A percentile compares a stretch with the other conserved stretches of the same genome.
Conservation (phyloP, 1,140 invertebrate genomes). For the Hylyphantes graminicola region DNA sequence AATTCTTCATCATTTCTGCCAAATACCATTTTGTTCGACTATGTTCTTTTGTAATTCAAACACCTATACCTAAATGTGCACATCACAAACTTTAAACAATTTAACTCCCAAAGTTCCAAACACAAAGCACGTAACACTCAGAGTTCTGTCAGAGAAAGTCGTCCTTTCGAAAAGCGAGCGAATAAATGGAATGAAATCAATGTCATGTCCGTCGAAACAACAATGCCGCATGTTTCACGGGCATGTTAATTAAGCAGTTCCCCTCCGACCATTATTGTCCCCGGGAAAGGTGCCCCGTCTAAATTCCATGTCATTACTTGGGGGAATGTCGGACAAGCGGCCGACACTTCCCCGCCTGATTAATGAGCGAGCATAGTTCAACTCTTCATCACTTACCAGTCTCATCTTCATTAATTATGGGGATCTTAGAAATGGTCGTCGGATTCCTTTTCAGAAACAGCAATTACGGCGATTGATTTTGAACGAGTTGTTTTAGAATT, state of each 20-base stretch:
- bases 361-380: constrained; percentile 35
- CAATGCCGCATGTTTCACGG: constrained; percentile 29
- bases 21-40: too few relatives aligned
- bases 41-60: too few relatives aligned
- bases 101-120: too few relatives aligned
- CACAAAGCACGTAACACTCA: too few relatives aligned
- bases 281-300: constrained; percentile 31
- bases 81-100: too few relatives aligned
- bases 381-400: constrained; percentile 37
- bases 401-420: constrained; percentile 52
- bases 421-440: constrained; percentile 29
- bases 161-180: too few relatives aligned
- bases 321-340: constrained; percentile 31
- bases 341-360: constrained; percentile 47
- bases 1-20: too few relatives aligned
- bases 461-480: constrained; percentile 44
- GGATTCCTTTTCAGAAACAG: constrained; percentile 24
- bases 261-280: constrained; percentile 12
- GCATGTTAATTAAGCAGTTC: too few relatives aligned
- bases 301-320: constrained; percentile 51
- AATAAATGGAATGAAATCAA: too few relatives aligned
- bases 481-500: constrained; percentile 2
- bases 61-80: too few relatives aligned
- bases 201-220: not conserved
- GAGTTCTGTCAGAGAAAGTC: too few relatives aligned